phyloP scores from a whole-genome alignment of 2,797 vertebrate genomes.

The Simalia tracyae region DNA sequence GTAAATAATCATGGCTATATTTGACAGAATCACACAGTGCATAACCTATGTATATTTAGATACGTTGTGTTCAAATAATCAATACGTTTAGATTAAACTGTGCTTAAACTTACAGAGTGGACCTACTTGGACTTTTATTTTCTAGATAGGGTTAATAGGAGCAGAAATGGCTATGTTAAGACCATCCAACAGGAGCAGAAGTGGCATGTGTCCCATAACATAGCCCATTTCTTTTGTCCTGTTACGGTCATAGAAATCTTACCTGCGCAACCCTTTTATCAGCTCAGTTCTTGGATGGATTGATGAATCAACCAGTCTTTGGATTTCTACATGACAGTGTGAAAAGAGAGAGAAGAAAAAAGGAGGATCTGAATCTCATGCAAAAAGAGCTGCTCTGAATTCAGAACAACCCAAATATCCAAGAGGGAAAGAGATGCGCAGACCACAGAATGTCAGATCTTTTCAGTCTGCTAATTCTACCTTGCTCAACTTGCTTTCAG shows the following conservation, averaged over 20 bases:
- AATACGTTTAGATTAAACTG: not conserved
- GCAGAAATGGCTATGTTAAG: not conserved
- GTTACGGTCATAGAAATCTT: not conserved
- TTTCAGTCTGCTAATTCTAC: conserved; percentile 23
- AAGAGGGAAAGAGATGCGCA: not conserved
- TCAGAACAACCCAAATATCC: not conserved
- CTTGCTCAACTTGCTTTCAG: conserved; percentile 26
- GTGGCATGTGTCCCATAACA: not conserved
- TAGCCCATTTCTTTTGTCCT: not conserved
- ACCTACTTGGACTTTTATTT: not conserved
- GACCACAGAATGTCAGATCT: conserved; percentile 5
- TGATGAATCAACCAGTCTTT: not conserved
- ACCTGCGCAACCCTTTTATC: not conserved
- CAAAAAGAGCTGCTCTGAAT: not conserved
- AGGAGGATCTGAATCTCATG: no score
- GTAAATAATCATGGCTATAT: not conserved
- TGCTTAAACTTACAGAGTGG: not conserved
- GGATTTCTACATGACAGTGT: not conserved
- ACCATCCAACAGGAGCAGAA: not conserved
- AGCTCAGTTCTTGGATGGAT: not conserved
- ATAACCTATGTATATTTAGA: not conserved
- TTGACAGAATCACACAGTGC: no score
- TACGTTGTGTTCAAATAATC: not conserved
- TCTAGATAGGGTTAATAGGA: not conserved
- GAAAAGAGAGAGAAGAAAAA: not conserved